phyloP scores from a whole-genome alignment of 2,888 invertebrate species.

The Craniophora ligustri region DNA sequence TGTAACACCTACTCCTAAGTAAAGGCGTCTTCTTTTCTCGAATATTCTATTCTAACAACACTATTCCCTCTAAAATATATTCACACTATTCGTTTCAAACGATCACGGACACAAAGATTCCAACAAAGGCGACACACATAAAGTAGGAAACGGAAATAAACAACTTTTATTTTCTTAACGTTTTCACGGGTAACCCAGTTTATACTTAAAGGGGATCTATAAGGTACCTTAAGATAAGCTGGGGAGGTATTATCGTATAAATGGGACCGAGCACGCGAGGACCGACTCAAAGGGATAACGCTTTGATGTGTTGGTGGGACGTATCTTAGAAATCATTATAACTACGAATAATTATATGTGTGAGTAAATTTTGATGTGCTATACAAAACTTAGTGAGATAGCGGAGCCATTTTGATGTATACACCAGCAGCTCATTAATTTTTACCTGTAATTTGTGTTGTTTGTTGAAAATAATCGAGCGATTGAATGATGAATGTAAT shows the following conservation, averaged over 20 bases:
- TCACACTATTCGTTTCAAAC: conserved; percentile 13
- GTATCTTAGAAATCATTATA: conserved; percentile 46
- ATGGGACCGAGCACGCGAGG: conserved; percentile 68
- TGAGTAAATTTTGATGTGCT: no score
- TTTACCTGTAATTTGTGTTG: no score
- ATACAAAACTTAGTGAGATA: no score
- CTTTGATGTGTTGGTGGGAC: conserved; percentile 60
- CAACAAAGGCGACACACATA: conserved; percentile 24
- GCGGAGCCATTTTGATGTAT: background rate
- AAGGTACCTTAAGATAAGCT: conserved; percentile 48
- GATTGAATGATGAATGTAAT: no score
- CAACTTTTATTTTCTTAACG: conserved; percentile 52
- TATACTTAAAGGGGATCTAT: conserved; percentile 44
- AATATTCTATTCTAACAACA: background rate
- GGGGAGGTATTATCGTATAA: conserved; percentile 67
- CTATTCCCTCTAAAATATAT: background rate
- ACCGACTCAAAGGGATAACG: conserved; percentile 61
- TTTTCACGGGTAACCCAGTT: conserved; percentile 52
- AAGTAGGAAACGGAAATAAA: conserved; percentile 38
- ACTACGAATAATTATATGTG: conserved; percentile 30
- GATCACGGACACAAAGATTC: conserved; percentile 17
- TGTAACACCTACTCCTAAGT: no score
- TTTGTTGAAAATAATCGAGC: no score
- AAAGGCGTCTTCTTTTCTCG: no score
- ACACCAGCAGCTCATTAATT: no score